A percentile compares a stretch with the other conserved stretches of the same genome.
These are phyloP conservation scores for Acholoe squamosa DNA, from an alignment of 2,888 invertebrate genomes.

Conservation along the genomic window DNA sequence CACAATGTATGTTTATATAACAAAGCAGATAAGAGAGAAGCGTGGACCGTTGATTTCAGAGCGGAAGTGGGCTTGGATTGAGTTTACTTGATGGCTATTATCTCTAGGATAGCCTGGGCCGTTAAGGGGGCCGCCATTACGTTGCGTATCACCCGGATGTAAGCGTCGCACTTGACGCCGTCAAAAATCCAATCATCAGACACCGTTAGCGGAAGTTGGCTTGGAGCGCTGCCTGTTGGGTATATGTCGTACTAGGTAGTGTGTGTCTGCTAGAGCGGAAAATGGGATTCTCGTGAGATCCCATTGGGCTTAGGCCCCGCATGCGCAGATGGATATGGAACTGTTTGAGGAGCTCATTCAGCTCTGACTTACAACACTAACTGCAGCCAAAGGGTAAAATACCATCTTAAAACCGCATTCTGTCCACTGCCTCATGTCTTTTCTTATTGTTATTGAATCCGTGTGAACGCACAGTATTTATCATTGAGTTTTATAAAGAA, in stretches of 20 bases:
- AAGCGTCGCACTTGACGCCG: not conserved
- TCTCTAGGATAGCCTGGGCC: not conserved
- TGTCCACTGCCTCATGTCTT: no score
- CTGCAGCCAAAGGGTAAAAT: no score
- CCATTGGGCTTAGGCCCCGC: not conserved
- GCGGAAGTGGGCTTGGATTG: conserved; percentile 17
- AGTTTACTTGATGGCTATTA: conserved; percentile 5
- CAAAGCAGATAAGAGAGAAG: not conserved
- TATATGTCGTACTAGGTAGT: not conserved
- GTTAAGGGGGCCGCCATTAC: not conserved
- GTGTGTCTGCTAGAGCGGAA: conserved; percentile 16
- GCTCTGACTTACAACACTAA: no score
- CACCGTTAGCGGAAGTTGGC: conserved; percentile 4
- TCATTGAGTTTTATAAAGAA: no score
- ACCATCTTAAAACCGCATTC: no score
- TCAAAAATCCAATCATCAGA: conserved; percentile 40
- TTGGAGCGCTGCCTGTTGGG: not conserved
- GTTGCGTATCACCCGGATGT: not conserved
- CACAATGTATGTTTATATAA: conserved; percentile 17
- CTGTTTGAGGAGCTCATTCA: no score
- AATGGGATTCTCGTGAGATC: conserved; percentile 28
- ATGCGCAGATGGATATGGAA: not conserved
- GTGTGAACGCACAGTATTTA: no score
- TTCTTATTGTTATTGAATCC: no score
- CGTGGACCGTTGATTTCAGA: conserved; percentile 5